Base-by-base conservation (phyloP, 2,113 vertebrate genomes). In the Poicephalus gulielmi region DNA sequence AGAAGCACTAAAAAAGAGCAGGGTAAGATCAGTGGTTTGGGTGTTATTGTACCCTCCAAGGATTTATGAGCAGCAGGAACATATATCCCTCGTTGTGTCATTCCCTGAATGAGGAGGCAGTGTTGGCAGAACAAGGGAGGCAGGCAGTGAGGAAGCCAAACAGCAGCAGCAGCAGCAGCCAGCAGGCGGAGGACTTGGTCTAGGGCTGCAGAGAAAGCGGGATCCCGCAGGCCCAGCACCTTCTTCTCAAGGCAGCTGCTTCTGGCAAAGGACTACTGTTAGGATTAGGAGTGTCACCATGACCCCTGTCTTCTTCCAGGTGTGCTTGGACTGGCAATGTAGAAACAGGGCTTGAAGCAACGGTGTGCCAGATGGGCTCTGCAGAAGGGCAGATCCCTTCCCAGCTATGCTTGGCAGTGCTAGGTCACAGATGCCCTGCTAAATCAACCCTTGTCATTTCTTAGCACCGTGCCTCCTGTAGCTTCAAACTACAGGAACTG, bases 71-170 rank as follows among this genome's bases (percentile, higher is more conserved):
- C 63, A 44, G 66, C 44, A 60, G 55, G 57, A 93, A 50, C 60
- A 85, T 77, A 64, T 18, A 60, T 93, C 44, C 86, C 52, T 70
- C 4, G 14, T 24, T 2, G 0, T 68, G 68, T 93, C 81, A 81
- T 37, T 69, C 80, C 53, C 41, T 91, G 83, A 92, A 90, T 83
- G 77, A 83, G 83, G 44, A 90, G 80, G 41, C 62, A 82, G 27
- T 25, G 66, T 17, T 2, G 11, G 86, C 67, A 57, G 44, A 78
- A 60, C 35, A 81, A 85, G 88, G 73, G 33, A 64, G 39, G 66
- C 71, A 79, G 11, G 71, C 78, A 85, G 39, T 82, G 94, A 88
- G 95, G 92, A 95, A 96, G 68, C 37, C 66, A 94, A 95, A 95
- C 78, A 81, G 8, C n/a, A 55, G 83, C 53, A 47, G 83, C 63